Conservation (phyloP, 35 echinoderm and acorn worm genomes). For the Diadema setosum region DNA sequence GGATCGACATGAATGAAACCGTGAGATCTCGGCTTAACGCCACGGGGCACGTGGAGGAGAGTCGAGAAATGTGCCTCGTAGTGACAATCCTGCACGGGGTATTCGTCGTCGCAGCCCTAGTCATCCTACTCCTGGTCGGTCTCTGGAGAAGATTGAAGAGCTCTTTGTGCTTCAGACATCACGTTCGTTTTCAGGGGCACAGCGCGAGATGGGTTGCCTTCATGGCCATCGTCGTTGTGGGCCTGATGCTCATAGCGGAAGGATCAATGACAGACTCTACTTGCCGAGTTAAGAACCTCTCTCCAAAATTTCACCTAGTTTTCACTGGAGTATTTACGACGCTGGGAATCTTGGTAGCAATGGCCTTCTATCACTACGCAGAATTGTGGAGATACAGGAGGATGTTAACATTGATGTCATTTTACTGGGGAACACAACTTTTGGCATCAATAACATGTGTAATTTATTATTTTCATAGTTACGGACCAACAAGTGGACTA, state of each 20-base stretch:
- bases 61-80: too few relatives aligned
- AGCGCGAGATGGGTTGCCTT: neutral
- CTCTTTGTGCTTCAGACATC: neutral
- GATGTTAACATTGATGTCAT: neutral
- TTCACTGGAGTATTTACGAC: neutral
- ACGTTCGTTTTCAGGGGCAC: neutral
- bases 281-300: neutral
- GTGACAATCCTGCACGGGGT: neutral
- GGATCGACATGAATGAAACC: too few relatives aligned
- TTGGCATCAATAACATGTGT: too few relatives aligned
- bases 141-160: neutral
- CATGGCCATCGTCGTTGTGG: neutral
- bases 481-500: too few relatives aligned
- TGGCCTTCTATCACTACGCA: neutral
- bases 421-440: neutral
- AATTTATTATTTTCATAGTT: too few relatives aligned
- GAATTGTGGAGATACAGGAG: neutral
- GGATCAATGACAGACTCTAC: neutral
- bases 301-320: neutral
- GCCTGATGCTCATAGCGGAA: neutral
- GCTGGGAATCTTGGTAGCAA: neutral
- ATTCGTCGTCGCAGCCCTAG: neutral
- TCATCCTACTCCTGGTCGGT: neutral
- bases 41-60: too few relatives aligned
- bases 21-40: too few relatives aligned